These are phyloP conservation scores for Percopsis omiscomaycus DNA, from an alignment of 2,797 vertebrate species.

Conservation along the genomic window DNA sequence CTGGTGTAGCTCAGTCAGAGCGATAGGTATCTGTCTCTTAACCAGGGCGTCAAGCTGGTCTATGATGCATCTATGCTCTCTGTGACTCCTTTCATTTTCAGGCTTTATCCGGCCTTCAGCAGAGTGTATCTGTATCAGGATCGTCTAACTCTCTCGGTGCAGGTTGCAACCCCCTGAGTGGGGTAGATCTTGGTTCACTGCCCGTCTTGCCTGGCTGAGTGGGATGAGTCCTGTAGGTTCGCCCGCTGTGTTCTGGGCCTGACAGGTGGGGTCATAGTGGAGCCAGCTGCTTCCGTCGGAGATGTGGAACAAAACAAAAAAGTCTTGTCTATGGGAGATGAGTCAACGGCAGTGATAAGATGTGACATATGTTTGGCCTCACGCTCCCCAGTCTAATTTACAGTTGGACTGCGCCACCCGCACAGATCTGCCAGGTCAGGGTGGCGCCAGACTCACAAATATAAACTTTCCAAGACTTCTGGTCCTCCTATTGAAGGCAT, in stretches of 20 bases:
- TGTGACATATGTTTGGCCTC: slow-evolving; percentile 18
- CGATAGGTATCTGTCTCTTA: slow-evolving; percentile 28
- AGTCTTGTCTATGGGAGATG: slow-evolving; percentile 15
- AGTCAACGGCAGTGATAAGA: slow-evolving; percentile 30
- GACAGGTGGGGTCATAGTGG: slow-evolving; percentile 29
- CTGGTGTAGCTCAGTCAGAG: slow-evolving; percentile 6
- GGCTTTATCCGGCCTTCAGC: slow-evolving; percentile 29
- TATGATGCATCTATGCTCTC: slow-evolving; percentile 26
- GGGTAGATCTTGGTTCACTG: slow-evolving; percentile 29
- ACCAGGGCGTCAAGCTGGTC: slow-evolving; percentile 38
- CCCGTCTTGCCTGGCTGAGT: slow-evolving; percentile 24
- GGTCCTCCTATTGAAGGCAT: too few relatives aligned
- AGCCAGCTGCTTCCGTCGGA: slow-evolving; percentile 51
- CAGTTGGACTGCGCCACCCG: neutral
- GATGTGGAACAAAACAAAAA: slow-evolving; percentile 35
- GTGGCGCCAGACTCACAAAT: too few relatives aligned
- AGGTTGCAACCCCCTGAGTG: slow-evolving; percentile 54
- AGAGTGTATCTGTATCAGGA: slow-evolving; percentile 31
- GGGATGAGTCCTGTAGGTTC: neutral
- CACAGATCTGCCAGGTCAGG: too few relatives aligned
- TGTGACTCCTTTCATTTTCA: slow-evolving; percentile 38
- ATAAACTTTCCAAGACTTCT: too few relatives aligned
- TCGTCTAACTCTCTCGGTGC: slow-evolving; percentile 50
- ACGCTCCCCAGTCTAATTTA: slow-evolving; percentile 8
- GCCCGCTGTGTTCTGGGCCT: slow-evolving; percentile 26